These are phyloP conservation scores for Oxytorus armatus DNA, from an alignment of 2,888 invertebrate genomes.

Conservation along the genomic window DNA sequence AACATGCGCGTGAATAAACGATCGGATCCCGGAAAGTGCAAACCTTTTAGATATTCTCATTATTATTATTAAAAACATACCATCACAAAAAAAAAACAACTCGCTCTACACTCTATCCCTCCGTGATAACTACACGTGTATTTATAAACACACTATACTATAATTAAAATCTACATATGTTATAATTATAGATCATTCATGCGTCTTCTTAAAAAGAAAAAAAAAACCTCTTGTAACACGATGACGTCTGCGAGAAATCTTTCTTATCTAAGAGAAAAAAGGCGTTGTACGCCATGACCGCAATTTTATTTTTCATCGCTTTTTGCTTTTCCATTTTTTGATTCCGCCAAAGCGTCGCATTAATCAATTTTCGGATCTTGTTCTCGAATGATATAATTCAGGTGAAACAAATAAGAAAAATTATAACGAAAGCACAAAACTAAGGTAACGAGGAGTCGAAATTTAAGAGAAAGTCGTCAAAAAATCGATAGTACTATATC, in stretches of 20 bases:
- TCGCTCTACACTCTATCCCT: conserved; percentile 64
- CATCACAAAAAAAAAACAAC: conserved; percentile 30
- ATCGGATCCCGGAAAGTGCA: conserved; percentile 46
- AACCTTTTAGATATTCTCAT: conserved; percentile 59
- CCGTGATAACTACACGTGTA: conserved; percentile 56
- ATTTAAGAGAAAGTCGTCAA: too few species aligned
- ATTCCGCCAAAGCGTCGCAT: neutral
- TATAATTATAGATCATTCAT: conserved; percentile 55
- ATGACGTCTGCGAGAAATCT: conserved; percentile 15
- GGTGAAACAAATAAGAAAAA: too few species aligned
- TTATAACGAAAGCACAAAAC: too few species aligned
- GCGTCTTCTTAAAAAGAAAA: conserved; percentile 57
- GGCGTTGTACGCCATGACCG: neutral
- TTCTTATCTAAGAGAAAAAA: conserved; percentile 14
- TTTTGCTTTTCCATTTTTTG: neutral
- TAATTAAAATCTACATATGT: conserved; percentile 58
- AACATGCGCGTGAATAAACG: conserved; percentile 33
- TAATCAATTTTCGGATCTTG: neutral
- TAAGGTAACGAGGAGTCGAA: too few species aligned
- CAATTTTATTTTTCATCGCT: neutral
- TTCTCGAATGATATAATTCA: too few species aligned
- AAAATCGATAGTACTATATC: too few species aligned
- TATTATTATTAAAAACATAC: conserved; percentile 44
- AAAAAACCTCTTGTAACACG: conserved; percentile 43
- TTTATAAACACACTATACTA: conserved; percentile 46